Evolutionary conservation across 2,113 vertebrate species (phyloP).

Genomic region (Semicossyphus pulcher): DNA sequence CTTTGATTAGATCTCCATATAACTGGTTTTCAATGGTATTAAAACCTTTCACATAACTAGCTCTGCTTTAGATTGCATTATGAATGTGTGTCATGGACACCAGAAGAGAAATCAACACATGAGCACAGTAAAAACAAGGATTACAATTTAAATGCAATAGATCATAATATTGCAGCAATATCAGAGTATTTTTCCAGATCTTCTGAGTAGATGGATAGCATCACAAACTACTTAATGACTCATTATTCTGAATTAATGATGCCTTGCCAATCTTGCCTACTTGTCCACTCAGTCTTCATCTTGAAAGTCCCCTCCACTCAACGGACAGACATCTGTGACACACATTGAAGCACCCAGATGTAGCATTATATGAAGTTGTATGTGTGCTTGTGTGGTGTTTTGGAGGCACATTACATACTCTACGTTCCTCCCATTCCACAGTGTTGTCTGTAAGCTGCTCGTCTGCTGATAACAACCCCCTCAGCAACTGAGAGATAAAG

Average conservation of each 20-base stretch:
- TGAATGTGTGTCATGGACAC: neutral
- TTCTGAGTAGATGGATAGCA: neutral
- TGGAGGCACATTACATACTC: slow-evolving; percentile 24
- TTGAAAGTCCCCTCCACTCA: neutral
- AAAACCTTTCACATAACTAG: neutral
- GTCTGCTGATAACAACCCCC: slow-evolving; percentile 54
- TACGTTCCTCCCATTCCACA: slow-evolving; percentile 43
- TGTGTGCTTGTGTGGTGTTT: slow-evolving; percentile 23
- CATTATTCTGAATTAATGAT: neutral
- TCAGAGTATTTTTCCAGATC: neutral
- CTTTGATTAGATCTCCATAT: neutral
- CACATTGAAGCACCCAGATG: neutral
- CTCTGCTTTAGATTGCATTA: neutral
- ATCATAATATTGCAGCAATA: neutral
- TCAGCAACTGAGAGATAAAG: slow-evolving; percentile 49
- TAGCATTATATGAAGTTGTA: slow-evolving; percentile 10
- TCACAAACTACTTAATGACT: neutral
- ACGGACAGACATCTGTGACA: neutral
- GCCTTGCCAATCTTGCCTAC: neutral
- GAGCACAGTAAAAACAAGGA: neutral
- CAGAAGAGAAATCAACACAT: neutral
- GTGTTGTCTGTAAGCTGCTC: slow-evolving; percentile 48
- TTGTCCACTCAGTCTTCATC: neutral
- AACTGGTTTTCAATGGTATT: neutral
- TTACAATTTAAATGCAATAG: neutral